A percentile compares a stretch with the other conserved stretches of the same genome.
phyloP scores from a whole-genome alignment of 53 echinoderm and acorn worm species.

The Astropecten irregularis region DNA sequence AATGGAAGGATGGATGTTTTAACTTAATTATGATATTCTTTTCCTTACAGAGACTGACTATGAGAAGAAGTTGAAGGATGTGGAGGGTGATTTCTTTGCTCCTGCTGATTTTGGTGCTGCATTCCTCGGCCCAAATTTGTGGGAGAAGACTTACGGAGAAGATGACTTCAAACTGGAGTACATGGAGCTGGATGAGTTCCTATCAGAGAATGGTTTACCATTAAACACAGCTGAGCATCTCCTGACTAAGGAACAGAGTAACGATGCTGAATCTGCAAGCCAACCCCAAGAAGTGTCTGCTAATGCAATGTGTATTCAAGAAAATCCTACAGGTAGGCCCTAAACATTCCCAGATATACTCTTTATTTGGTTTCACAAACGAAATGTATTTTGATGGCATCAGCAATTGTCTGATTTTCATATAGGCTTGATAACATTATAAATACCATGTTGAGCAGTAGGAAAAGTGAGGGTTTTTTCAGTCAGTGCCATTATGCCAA shows the following conservation, averaged over 20 bases:
- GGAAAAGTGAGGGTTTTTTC: too few species aligned
- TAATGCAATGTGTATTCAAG: background rate
- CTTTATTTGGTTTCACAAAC: background rate
- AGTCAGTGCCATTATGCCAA: too few species aligned
- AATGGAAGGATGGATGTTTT: too few species aligned
- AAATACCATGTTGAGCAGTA: too few species aligned
- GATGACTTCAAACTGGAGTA: constrained; percentile 93
- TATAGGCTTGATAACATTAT: too few species aligned
- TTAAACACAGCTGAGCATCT: constrained; percentile 21
- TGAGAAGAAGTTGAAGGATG: constrained; percentile 49
- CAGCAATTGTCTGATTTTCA: too few species aligned
- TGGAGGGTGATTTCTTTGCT: constrained; percentile 43
- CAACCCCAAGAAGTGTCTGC: background rate
- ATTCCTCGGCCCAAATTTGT: constrained; percentile 92
- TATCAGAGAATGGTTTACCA: constrained; percentile 87
- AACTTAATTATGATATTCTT: too few species aligned
- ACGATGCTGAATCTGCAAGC: too few species aligned
- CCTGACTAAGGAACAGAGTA: constrained; percentile 8
- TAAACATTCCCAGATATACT: background rate
- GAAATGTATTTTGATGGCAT: background rate
- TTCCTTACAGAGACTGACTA: background rate
- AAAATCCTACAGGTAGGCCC: too few species aligned
- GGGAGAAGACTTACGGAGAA: constrained; percentile 85
- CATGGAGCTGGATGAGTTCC: constrained; percentile 97
- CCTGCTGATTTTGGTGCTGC: constrained; percentile 82